Evolutionary conservation across 2,113 vertebrate genomes (phyloP), one percentile per base, ranked within the genome.

Genomic region (Elaphurus davidianus): DNA sequence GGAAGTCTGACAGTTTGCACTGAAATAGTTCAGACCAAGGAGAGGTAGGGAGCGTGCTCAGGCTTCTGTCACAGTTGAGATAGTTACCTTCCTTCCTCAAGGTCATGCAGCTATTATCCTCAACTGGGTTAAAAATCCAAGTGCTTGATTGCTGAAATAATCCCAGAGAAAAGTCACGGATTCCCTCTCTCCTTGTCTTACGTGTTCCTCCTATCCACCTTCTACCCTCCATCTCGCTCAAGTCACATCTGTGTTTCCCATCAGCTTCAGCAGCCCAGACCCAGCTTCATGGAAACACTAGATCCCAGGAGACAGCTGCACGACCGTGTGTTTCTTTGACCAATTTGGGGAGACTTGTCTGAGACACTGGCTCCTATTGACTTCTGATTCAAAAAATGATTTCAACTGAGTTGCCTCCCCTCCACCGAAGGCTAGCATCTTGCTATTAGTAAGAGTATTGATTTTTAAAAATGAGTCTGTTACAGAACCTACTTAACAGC

Each of bases 401-500:
- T 50, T 50, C 45, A 25, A 12, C n/a, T 55, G 30, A 60, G 40
- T 83, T 4, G 3, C 33, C 50, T 88, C 21, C 30, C 47, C 91
- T 59, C 82, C 33, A 1, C 16, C 1, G 64, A 96, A 96, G 67
- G 25, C 78, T 12, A 8, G 82, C 59, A 23, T 90, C 92, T 96
- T 90, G 45, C 93, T 86, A 50, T 52, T 57, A 87, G 84, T 11
- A 45, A 40, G 79, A 91, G 19, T 78, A 97, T 98, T 97, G 98
- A 97, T 97, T 95, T 97, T 97, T 91, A 2, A 91, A 95, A 89
- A 84, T 5, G 94, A 97, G 87, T 33, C 55, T 76, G 74, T 89
- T 84, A 47, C 96, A 16, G 67, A 94, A 86, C 88, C 82, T 74
- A 95, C 93, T 67, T 95, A 94, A 94, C 82, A 91, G 96, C 86